phyloP scores from a whole-genome alignment of 2,113 vertebrate genomes.

The Clupea harengus region DNA sequence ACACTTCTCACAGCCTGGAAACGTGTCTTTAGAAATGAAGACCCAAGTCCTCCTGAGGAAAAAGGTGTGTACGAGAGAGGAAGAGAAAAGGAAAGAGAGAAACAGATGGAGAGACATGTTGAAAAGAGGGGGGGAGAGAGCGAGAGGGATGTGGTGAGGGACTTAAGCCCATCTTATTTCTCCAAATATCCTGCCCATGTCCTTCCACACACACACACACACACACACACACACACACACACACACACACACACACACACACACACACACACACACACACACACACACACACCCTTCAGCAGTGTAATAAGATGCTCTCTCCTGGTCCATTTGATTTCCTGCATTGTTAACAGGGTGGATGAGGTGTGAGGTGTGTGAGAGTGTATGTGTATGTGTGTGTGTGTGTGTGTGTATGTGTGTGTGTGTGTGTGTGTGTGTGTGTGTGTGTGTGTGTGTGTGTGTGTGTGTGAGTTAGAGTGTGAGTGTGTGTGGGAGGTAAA shows the following conservation, averaged over 20 bases:
- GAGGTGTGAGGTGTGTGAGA: background rate
- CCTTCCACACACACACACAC: background rate
- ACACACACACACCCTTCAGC: conserved; percentile 22
- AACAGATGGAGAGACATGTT: background rate
- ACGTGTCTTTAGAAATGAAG: conserved; percentile 43
- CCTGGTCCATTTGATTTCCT: conserved; percentile 58
- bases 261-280: conserved; percentile 29
- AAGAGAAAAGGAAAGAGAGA: no score
- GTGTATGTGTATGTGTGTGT: no score
- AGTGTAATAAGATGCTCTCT: conserved; percentile 57
- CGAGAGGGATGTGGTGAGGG: conserved; percentile 34
- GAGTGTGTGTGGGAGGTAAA: conserved; percentile 17
- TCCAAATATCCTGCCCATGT: conserved; percentile 35
- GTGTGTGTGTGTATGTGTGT: no score
- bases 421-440: no score
- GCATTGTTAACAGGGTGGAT: conserved; percentile 42
- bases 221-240: no score
- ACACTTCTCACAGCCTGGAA: conserved; percentile 32
- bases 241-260: background rate
- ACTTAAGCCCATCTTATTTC: conserved; percentile 51
- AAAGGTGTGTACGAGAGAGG: background rate
- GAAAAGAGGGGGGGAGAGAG: no score
- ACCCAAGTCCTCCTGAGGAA: conserved; percentile 20
- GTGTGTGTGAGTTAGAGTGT: background rate
- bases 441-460: no score